These are phyloP conservation scores for Syrrhaptes paradoxus DNA, from an alignment of 2,113 vertebrate species.

Conservation along the genomic window DNA sequence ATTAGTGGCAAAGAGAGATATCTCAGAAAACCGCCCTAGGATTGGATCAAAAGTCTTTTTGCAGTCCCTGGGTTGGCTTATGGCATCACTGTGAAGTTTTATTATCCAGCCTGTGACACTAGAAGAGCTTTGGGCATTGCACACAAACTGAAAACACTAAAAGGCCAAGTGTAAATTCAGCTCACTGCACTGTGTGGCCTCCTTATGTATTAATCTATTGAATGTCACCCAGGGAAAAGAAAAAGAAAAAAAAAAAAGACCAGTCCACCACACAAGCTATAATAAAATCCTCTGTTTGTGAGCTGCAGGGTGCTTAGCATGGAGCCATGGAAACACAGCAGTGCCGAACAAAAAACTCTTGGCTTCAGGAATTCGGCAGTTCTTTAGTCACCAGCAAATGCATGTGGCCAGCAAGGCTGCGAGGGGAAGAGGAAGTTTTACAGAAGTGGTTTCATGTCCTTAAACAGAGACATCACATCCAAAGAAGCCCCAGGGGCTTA, in stretches of 20 bases:
- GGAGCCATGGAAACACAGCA: constrained; percentile 12
- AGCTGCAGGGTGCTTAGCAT: constrained; percentile 9
- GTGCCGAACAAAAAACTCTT: neutral
- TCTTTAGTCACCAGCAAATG: neutral
- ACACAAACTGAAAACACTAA: constrained; percentile 13
- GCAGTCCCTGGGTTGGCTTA: neutral
- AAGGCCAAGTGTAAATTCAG: constrained; percentile 38
- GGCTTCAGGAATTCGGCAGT: neutral
- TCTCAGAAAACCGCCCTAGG: neutral
- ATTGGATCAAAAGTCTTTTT: neutral
- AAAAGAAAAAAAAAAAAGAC: neutral
- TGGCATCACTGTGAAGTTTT: neutral
- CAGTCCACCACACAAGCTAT: neutral
- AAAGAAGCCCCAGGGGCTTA: neutral
- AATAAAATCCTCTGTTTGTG: constrained; percentile 18
- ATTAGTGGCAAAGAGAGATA: neutral
- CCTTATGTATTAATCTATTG: constrained; percentile 14
- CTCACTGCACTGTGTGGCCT: neutral
- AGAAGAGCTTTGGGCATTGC: constrained; percentile 11
- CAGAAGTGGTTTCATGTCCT: neutral
- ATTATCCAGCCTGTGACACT: neutral
- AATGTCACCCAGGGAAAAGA: neutral
- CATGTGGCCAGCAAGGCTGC: neutral
- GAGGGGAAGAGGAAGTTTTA: neutral
- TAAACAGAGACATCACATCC: neutral